phyloP scores from a whole-genome alignment of 2,888 invertebrate genomes.

The Ypsolopha sequella region DNA sequence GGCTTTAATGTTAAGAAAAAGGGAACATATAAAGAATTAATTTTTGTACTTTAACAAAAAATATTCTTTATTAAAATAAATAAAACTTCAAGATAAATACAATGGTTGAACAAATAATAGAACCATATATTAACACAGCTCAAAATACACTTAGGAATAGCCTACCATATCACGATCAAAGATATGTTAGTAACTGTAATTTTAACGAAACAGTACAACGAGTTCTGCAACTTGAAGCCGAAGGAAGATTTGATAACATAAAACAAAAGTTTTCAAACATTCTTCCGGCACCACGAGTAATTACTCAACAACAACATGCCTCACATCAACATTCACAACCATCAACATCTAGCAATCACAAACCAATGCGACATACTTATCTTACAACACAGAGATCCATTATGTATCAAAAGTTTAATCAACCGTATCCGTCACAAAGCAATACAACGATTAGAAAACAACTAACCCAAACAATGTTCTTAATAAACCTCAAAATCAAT shows the following conservation, averaged over 20 bases:
- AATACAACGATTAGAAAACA: too few relatives aligned
- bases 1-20: slow-evolving; percentile 4
- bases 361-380: neutral
- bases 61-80: slow-evolving; percentile 7
- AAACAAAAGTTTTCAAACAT: slow-evolving; percentile 9
- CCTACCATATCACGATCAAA: slow-evolving; percentile 9
- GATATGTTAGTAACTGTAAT: slow-evolving; percentile 8
- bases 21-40: slow-evolving; percentile 6
- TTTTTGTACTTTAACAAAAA: slow-evolving; percentile 10
- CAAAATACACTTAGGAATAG: slow-evolving; percentile 9
- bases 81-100: slow-evolving; percentile 6
- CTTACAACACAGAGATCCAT: slow-evolving; percentile 1
- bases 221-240: slow-evolving; percentile 10
- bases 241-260: slow-evolving; percentile 9
- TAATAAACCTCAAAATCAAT: neutral
- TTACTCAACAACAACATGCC: too few relatives aligned
- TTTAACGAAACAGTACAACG: too few relatives aligned
- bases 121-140: slow-evolving; percentile 8
- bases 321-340: too few relatives aligned
- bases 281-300: slow-evolving; percentile 6
- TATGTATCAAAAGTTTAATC: neutral
- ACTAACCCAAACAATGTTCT: neutral
- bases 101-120: slow-evolving; percentile 4
- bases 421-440: too few relatives aligned
- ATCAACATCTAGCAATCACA: slow-evolving; percentile 3